These are phyloP conservation scores for Galago senegalensis DNA, from an alignment of 2,797 vertebrate species.

Conservation along the genomic window DNA sequence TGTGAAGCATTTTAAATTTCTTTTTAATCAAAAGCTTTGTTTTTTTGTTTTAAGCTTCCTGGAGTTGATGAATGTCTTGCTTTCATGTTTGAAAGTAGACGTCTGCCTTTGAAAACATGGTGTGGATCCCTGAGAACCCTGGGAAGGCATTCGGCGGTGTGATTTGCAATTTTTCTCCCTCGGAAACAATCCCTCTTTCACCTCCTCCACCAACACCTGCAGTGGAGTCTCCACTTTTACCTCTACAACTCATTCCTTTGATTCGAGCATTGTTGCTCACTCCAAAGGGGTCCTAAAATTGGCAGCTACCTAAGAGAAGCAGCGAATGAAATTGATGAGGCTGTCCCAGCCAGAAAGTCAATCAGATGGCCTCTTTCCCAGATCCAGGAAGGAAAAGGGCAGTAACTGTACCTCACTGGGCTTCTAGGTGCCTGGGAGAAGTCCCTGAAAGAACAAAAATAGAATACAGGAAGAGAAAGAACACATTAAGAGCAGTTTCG, in stretches of 20 bases:
- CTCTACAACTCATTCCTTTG: conserved; percentile 31
- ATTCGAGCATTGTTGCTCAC: neutral
- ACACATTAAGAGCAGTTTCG: neutral
- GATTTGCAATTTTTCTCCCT: conserved; percentile 29
- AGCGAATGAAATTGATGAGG: conserved; percentile 34
- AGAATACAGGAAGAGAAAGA: conserved; percentile 6
- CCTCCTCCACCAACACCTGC: neutral
- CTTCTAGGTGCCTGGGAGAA: neutral
- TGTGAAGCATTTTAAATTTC: conserved; percentile 10
- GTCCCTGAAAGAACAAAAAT: neutral
- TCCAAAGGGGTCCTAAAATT: neutral
- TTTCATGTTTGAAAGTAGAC: neutral
- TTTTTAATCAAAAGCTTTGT: conserved; percentile 9
- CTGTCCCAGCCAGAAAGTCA: neutral
- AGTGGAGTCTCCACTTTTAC: conserved; percentile 5
- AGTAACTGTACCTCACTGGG: neutral
- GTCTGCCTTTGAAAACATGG: conserved; percentile 3
- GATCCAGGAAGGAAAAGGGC: neutral
- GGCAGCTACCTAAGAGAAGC: neutral
- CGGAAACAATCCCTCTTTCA: neutral
- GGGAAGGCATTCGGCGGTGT: neutral
- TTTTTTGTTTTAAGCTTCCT: conserved; percentile 73
- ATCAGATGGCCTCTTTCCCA: conserved; percentile 18
- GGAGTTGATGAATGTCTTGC: conserved; percentile 37
- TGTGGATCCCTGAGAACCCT: neutral